These are phyloP conservation scores for Junonia oenone DNA, from an alignment of 2,888 invertebrate genomes.

Conservation along the genomic window DNA sequence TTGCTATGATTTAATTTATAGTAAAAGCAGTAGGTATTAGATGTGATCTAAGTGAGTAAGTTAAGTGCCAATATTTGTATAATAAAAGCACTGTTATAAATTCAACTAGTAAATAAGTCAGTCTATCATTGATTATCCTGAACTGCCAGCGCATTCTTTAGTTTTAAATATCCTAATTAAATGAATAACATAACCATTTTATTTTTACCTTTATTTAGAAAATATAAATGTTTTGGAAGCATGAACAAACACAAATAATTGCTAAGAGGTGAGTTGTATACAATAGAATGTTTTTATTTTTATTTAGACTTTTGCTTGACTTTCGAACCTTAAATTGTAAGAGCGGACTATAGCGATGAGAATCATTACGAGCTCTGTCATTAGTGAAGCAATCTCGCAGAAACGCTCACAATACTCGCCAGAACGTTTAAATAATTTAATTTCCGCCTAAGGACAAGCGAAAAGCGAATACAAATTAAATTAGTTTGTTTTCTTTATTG, in stretches of 20 bases:
- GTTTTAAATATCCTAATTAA: no score
- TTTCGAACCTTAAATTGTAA: constrained; percentile 11
- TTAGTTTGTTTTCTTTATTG: neutral
- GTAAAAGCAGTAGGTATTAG: neutral
- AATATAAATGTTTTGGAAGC: no score
- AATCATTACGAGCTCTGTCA: constrained; percentile 11
- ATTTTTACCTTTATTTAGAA: no score
- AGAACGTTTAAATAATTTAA: constrained; percentile 47
- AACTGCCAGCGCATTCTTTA: no score
- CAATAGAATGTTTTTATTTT: neutral
- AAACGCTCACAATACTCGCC: constrained; percentile 33
- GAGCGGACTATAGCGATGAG: constrained; percentile 6
- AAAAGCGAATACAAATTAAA: constrained; percentile 12
- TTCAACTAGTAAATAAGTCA: no score
- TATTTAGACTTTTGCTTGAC: neutral
- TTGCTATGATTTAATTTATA: constrained; percentile 4
- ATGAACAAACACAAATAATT: no score
- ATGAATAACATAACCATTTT: no score
- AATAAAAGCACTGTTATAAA: no score
- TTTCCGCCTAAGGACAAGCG: constrained; percentile 36
- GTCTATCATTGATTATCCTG: no score
- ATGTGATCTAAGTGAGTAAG: no score
- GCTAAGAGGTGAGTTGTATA: neutral
- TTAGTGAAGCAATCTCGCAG: constrained; percentile 39
- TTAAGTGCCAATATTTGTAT: no score